Evolutionary conservation across 30 jellyfish, hydroid and myxozoan genomes (phyloP).

Genomic region (Turritopsis rubra): DNA sequence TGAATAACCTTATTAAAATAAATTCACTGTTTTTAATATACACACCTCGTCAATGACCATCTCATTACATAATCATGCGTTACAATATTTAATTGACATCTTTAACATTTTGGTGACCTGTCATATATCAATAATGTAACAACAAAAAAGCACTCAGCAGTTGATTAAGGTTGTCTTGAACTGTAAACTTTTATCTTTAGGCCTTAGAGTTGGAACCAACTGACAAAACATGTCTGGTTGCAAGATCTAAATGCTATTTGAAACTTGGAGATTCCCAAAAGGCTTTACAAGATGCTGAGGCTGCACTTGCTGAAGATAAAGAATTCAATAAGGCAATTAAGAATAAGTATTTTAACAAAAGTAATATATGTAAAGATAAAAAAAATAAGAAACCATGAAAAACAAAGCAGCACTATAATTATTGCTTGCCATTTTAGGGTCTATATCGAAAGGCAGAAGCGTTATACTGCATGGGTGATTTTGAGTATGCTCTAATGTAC

Average conservation of each 20-base stretch:
- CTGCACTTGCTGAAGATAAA: conserved; percentile 77
- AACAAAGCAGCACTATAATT: too few relatives aligned
- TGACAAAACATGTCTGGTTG: conserved; percentile 75
- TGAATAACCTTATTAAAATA: too few relatives aligned
- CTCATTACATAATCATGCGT: too few relatives aligned
- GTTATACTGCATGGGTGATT: conserved; percentile 90
- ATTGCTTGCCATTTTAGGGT: conserved; percentile 41
- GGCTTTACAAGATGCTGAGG: conserved; percentile 93
- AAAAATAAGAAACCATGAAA: neutral
- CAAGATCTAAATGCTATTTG: conserved; percentile 87
- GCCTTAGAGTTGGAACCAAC: conserved; percentile 79
- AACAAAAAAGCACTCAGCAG: too few relatives aligned
- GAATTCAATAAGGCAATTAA: conserved; percentile 63
- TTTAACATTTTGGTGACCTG: neutral
- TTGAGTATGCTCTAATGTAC: conserved; percentile 87
- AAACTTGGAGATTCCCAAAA: conserved; percentile 94
- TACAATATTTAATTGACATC: too few relatives aligned
- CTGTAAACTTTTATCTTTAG: conserved; percentile 13
- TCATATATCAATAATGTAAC: too few relatives aligned
- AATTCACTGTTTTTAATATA: too few relatives aligned
- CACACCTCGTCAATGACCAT: too few relatives aligned
- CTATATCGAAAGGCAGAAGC: conserved; percentile 93
- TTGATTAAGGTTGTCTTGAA: neutral
- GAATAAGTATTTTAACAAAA: too few relatives aligned
- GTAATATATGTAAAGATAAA: neutral